Conservation (phyloP, 2,797 vertebrate genomes). For the Phoxinus dragarum region DNA sequence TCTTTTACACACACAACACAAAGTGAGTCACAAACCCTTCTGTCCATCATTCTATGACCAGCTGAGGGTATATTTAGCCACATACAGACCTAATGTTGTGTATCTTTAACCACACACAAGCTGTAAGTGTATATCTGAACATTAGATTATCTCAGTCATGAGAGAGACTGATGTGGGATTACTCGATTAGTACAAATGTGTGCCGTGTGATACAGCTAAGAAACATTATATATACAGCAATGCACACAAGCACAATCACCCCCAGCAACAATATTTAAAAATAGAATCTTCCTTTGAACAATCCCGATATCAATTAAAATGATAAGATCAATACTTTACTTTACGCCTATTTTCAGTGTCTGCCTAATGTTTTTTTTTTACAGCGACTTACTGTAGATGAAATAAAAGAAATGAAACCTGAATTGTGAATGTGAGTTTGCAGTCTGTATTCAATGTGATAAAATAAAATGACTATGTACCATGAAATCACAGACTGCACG, state of each 20-base stretch:
- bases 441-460: too few species aligned
- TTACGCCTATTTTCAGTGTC: not conserved
- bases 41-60: conserved; percentile 48
- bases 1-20: not conserved
- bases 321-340: not conserved
- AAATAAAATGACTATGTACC: too few species aligned
- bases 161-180: conserved; percentile 70
- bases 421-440: too few species aligned
- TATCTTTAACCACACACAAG: conserved; percentile 41
- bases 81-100: conserved; percentile 30
- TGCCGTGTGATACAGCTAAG: conserved; percentile 75
- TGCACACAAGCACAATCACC: not conserved
- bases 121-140: conserved; percentile 62
- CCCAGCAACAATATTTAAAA: not conserved
- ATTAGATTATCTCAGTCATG: conserved; percentile 79
- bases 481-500: too few species aligned
- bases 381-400: not conserved
- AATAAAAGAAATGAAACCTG: too few species aligned
- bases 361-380: too few species aligned
- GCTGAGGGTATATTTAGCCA: conserved; percentile 49
- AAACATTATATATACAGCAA: conserved; percentile 65
- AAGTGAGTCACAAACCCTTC: not conserved
- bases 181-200: conserved; percentile 77
- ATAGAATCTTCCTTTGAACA: not conserved
- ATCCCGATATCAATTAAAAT: not conserved